Evolutionary conservation across 2,113 vertebrate genomes (phyloP).

Genomic region (Hymenochirus boettgeri): DNA sequence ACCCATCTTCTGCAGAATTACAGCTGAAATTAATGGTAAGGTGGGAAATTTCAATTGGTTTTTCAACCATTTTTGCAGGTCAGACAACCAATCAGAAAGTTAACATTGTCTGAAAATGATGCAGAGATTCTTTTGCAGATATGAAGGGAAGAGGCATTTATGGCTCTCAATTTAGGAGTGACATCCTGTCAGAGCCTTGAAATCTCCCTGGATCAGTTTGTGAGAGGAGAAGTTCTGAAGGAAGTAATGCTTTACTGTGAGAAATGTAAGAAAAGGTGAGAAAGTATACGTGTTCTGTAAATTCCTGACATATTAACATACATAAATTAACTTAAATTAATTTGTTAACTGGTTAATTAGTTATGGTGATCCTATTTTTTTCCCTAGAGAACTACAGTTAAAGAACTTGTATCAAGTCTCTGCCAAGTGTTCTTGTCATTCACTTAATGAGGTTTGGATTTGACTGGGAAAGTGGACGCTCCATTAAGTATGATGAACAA

Average conservation of each 20-base stretch:
- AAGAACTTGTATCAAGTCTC: constrained; percentile 94
- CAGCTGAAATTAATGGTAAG: no score
- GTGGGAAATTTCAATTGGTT: no score
- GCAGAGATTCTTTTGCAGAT: constrained; percentile 61
- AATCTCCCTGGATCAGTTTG: constrained; percentile 97
- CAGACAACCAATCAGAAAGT: no score
- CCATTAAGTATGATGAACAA: constrained; percentile 98
- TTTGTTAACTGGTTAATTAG: no score
- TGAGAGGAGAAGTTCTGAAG: constrained; percentile 94
- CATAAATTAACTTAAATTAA: no score
- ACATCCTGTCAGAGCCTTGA: constrained; percentile 96
- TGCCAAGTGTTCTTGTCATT: constrained; percentile 91
- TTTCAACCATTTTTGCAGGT: no score
- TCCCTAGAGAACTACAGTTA: constrained; percentile 90
- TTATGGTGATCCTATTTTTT: constrained; percentile 50
- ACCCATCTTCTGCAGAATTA: no score
- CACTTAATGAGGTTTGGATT: constrained; percentile 98
- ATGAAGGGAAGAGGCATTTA: constrained; percentile 97
- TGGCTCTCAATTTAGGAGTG: constrained; percentile 95
- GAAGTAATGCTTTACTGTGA: constrained; percentile 98
- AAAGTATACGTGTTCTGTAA: no score
- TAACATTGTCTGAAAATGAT: neutral
- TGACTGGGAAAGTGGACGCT: constrained; percentile 96
- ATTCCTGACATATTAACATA: no score
- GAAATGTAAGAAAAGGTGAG: constrained; percentile 95